phyloP scores from a whole-genome alignment of 1,140 invertebrate species.

The Cryptotermes secundus region DNA sequence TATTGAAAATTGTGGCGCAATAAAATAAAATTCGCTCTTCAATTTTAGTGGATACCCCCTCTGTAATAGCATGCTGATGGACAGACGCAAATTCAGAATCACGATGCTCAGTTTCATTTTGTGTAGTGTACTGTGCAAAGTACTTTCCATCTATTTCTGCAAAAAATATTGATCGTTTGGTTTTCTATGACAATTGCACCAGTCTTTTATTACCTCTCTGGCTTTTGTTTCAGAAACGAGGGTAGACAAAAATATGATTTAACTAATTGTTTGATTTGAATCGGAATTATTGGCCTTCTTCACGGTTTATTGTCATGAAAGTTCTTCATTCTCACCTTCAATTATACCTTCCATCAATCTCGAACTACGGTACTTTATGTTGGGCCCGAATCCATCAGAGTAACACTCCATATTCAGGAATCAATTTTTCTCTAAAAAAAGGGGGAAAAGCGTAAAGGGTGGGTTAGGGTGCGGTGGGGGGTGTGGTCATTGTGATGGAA shows the following conservation, averaged over 20 bases:
- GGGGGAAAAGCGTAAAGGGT: neutral
- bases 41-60: too few species aligned
- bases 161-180: too few species aligned
- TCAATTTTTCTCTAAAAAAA: neutral
- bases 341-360: neutral
- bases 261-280: constrained; percentile 15
- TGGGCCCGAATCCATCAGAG: neutral
- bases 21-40: too few species aligned
- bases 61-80: too few species aligned
- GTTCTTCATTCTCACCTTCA: constrained; percentile 1
- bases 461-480: neutral
- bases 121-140: too few species aligned
- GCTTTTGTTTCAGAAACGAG: neutral
- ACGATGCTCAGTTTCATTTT: too few species aligned
- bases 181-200: too few species aligned
- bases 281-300: neutral
- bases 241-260: neutral
- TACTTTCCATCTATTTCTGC: too few species aligned
- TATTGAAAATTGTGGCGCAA: too few species aligned
- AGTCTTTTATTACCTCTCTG: neutral
- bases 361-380: neutral
- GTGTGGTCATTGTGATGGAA: constrained; percentile 23
- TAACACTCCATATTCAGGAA: neutral
- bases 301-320: neutral
- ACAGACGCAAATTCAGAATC: too few species aligned